A percentile compares a stretch with the other conserved stretches of the same genome.
These are phyloP conservation scores for Epizoanthus illoricatus DNA, from an alignment of 92 coral and sea anemone genomes.

Conservation along the genomic window DNA sequence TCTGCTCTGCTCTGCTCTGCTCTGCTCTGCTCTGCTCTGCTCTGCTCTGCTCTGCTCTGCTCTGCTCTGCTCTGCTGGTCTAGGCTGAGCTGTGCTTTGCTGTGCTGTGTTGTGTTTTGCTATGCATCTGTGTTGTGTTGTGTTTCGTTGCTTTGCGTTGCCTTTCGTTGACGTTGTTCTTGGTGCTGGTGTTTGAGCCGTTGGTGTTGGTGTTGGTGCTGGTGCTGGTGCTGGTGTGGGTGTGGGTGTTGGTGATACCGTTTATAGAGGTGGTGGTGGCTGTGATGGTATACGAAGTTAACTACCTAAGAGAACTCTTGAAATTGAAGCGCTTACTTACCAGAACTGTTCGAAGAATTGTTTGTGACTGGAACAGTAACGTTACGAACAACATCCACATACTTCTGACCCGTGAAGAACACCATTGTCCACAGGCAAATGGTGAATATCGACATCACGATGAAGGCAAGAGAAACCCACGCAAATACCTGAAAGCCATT, in stretches of 20 bases:
- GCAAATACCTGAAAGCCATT: conserved; percentile 71
- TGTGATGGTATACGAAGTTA: not conserved
- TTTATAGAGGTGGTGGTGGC: not conserved
- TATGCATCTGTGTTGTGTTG: not conserved
- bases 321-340: not conserved
- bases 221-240: not conserved
- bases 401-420: conserved; percentile 52
- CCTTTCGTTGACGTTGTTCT: not conserved
- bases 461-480: conserved; percentile 89
- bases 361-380: not conserved
- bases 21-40: no score
- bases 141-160: not conserved
- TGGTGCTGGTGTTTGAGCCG: no score
- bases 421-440: conserved; percentile 85
- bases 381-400: conserved; percentile 4
- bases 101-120: not conserved
- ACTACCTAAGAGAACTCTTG: not conserved
- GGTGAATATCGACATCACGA: conserved; percentile 80
- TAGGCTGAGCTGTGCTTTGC: no score
- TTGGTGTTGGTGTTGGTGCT: no score
- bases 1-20: no score
- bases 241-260: not conserved
- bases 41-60: no score
- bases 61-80: no score
- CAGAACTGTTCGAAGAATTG: not conserved